Base-by-base conservation (phyloP, 64 coral and sea anemone species). In the Dendronephthya gigantea region DNA sequence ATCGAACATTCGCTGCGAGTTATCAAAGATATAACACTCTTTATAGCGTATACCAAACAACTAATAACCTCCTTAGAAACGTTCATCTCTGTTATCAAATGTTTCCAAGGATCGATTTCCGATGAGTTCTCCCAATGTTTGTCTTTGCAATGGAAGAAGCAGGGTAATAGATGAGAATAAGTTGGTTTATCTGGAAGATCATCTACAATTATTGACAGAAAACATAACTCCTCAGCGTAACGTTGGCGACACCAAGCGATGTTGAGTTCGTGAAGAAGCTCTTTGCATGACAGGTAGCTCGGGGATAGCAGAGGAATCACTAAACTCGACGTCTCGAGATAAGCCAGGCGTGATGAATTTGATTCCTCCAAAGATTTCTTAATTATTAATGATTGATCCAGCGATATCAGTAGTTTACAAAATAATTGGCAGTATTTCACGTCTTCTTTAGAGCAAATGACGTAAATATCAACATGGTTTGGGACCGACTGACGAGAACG, bases 391-490 rank as follows among this genome's bases (percentile, higher is more conserved):
- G 72, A 79, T 8, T 34, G 72, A 79, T 79, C 22, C 72, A 35
- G 72, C 3, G 72, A 34, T 36, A 28, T 34, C 14, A 34, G 5
- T 34, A 79, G 0, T 19, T 79, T 29, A 36, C 30, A 36, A 36
- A 79, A 79, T 33, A 79, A 39, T 29, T 79, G 72, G 29, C 72
- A 79, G 16, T 79, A 34, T 36, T 79, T 39, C 15, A 34, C 2
- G 32, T 79, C 72, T 33, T 79, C 72, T 79, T 34, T 33, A 7
- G 32, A 79, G 22, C 32, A 79, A 29, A 79, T 2, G 32, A 79
- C 17, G 32, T 79, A 79, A 35, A 79, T 79, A 79, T 79, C 72
- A 15, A 79, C 72, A 34, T 39, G 32, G 72, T 79, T 79, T 36
- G 72, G 16, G 25, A 62, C 6, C 25, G 11, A 45, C 11, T 45